Evolutionary conservation across 2,888 invertebrate genomes (phyloP), one percentile per base, ranked within the genome.

Genomic region (Corbicula japonica): DNA sequence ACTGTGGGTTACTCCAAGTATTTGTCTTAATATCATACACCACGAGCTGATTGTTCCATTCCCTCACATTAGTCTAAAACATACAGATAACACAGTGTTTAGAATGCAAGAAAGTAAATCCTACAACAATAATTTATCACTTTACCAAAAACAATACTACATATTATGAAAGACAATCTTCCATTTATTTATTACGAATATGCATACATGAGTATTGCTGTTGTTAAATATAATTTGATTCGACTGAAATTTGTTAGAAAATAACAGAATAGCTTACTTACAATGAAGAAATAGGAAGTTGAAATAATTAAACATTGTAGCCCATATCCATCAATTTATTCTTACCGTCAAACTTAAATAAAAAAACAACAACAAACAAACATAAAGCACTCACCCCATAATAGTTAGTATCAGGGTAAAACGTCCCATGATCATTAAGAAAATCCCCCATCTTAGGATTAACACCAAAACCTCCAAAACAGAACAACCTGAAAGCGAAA

Each of bases 41-140:
- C 10, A 91, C 26, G 58, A 92, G 56, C 65, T 92, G 92, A 75
- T 92, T 89, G 70, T 92, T 92, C 92, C 92, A 92, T 2, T 91
- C 91, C 72, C 89, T 70, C 18, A 41, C 60, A 35, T 69, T 52
- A 8, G 52, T 52, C 74, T 76, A n/a, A n/a, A n/a, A n/a, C n/a
- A n/a, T n/a, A n/a, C n/a, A n/a, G n/a, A n/a, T n/a, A n/a, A n/a
- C n/a, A n/a, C n/a, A n/a, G n/a, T n/a, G n/a, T n/a, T n/a, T n/a
- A n/a, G 56, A 30, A 54, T 34, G 38, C 10, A 48, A 26, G 74
- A 3, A 28, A 50, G 5, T 52, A n/a, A 66, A 35, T 26, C 30
- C 2, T 56, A 30, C 5, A 34, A 26, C 12, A 52, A 26, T 52
- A 21, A 4, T 23, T 52, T 26, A 52, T 3, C 52, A 26, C 15